A percentile compares a stretch with the other conserved stretches of the same genome.
These are phyloP conservation scores for Rhinichthys osculus DNA, from an alignment of 2,797 vertebrate genomes.

Conservation along the genomic window DNA sequence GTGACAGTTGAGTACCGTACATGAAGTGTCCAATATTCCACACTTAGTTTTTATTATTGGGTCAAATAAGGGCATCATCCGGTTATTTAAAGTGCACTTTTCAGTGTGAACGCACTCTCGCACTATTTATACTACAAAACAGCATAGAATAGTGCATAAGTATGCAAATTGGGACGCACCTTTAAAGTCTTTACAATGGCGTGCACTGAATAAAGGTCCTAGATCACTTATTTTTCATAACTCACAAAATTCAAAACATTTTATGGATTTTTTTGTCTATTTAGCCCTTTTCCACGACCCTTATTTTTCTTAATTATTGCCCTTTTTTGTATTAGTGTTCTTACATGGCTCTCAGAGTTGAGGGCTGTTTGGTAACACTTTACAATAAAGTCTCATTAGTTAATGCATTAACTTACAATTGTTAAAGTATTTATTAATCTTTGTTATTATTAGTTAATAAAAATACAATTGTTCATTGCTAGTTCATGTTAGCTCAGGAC, in stretches of 20 bases:
- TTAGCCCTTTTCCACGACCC: neutral
- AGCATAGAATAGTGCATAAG: too few relatives aligned
- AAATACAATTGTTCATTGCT: neutral
- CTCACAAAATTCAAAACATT: neutral
- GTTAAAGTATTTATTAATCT: neutral
- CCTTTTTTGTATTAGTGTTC: neutral
- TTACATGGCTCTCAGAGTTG: neutral
- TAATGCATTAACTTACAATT: neutral
- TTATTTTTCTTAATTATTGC: neutral
- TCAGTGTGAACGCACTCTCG: too few relatives aligned
- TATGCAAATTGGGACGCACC: too few relatives aligned
- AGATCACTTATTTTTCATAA: neutral
- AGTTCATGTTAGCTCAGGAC: neutral
- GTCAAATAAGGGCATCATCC: too few relatives aligned
- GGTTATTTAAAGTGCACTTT: too few relatives aligned
- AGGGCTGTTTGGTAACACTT: neutral
- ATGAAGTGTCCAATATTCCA: too few relatives aligned
- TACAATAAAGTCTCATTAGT: neutral
- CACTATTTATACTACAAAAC: too few relatives aligned
- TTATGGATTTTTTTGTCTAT: neutral
- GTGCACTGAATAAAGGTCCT: neutral
- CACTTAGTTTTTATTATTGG: too few relatives aligned
- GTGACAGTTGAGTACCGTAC: too few relatives aligned
- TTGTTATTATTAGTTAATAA: neutral
- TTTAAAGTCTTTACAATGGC: neutral